Evolutionary conservation across 2,888 invertebrate genomes (phyloP).

Genomic region (Phyllotreta striolata): DNA sequence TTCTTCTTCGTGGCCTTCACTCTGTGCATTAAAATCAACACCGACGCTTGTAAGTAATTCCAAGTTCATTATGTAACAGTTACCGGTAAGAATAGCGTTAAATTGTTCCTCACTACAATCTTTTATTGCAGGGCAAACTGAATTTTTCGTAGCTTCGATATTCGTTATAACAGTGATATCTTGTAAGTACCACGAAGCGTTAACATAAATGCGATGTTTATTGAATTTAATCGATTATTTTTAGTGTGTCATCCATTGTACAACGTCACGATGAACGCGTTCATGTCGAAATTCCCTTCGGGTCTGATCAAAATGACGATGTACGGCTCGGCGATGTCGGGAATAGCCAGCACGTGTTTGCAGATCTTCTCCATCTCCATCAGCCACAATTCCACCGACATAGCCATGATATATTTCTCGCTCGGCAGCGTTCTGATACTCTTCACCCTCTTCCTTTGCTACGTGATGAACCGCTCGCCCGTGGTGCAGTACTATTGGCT

Average conservation of each 20-base stretch:
- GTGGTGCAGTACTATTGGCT: slow-evolving; percentile 14
- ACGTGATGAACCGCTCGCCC: slow-evolving; percentile 21
- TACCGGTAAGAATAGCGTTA: too few species aligned
- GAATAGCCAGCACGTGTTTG: slow-evolving; percentile 31
- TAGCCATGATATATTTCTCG: slow-evolving; percentile 30
- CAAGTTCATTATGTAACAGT: background rate
- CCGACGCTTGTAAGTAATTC: slow-evolving; percentile 47
- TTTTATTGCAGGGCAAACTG: slow-evolving; percentile 25
- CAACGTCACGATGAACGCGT: slow-evolving; percentile 21
- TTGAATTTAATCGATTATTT: too few species aligned
- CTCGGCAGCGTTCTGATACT: slow-evolving; percentile 29
- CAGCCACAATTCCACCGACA: slow-evolving; percentile 18
- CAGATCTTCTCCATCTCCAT: slow-evolving; percentile 30
- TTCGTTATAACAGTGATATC: slow-evolving; percentile 13
- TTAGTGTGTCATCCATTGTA: slow-evolving; percentile 22
- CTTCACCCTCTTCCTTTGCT: slow-evolving; percentile 25
- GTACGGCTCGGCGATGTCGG: slow-evolving; percentile 33
- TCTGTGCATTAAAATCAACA: slow-evolving; percentile 43
- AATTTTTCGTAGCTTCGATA: slow-evolving; percentile 20
- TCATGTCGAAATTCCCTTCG: slow-evolving; percentile 38
- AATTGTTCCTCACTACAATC: too few species aligned
- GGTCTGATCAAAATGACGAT: slow-evolving; percentile 33
- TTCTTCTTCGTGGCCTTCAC: slow-evolving; percentile 41
- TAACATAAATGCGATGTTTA: background rate
- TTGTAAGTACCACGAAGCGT: slow-evolving; percentile 32